Conservation (phyloP, 2,113 vertebrate species). For the Forbesichthys agassizii region DNA sequence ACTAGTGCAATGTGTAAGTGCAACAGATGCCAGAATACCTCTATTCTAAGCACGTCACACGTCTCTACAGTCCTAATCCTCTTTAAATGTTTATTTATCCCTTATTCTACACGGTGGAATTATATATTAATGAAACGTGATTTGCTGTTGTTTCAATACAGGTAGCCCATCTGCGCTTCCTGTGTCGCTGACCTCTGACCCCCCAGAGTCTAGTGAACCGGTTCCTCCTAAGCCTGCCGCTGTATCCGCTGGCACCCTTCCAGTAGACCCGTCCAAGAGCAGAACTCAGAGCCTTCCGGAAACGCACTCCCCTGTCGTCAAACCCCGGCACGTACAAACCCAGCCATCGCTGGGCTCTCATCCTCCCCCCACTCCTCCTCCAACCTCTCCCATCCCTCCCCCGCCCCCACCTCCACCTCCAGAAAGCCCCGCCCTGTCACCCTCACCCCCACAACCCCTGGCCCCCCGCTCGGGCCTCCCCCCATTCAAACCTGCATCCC, state of each 20-base stretch:
- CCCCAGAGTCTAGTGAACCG: constrained; percentile 8
- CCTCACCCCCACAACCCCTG: neutral
- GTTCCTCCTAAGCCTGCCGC: neutral
- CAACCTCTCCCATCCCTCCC: constrained; percentile 24
- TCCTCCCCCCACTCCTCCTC: constrained; percentile 20
- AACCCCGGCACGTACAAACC: constrained; percentile 30
- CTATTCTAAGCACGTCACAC: constrained; percentile 7
- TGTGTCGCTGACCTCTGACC: constrained; percentile 24
- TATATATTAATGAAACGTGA: neutral
- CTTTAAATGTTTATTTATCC: neutral
- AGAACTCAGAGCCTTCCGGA: constrained; percentile 55
- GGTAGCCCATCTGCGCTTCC: constrained; percentile 50
- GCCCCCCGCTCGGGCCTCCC: neutral
- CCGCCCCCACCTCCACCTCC: constrained; percentile 37
- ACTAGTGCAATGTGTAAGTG: constrained; percentile 27
- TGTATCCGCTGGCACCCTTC: neutral
- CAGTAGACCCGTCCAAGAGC: constrained; percentile 19
- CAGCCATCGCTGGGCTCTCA: constrained; percentile 20
- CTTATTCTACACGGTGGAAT: neutral
- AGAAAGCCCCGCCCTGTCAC: neutral
- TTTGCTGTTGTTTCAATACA: constrained; percentile 36
- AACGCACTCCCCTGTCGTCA: constrained; percentile 24
- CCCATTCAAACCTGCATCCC: constrained; percentile 33
- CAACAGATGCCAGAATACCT: neutral
- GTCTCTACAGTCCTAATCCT: neutral